These are phyloP conservation scores for Synchiropus splendidus DNA, from an alignment of 2,113 vertebrate species.

Conservation along the genomic window DNA sequence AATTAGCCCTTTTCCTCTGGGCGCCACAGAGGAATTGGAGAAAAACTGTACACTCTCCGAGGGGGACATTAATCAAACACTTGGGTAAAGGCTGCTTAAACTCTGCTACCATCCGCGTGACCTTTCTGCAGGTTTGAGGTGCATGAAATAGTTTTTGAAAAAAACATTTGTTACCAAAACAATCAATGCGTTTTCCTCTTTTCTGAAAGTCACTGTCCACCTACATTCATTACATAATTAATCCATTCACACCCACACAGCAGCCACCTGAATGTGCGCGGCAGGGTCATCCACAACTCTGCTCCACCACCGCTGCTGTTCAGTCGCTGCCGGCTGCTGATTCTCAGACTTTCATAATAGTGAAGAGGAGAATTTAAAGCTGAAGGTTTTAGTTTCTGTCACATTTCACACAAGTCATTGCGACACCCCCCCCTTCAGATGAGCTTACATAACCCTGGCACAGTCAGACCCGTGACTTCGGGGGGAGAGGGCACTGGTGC, in stretches of 20 bases:
- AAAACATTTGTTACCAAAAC: slow-evolving; percentile 19
- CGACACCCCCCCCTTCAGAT: slow-evolving; percentile 2
- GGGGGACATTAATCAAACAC: slow-evolving; percentile 29
- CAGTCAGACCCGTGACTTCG: slow-evolving; percentile 31
- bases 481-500: slow-evolving; percentile 45
- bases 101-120: slow-evolving; percentile 22
- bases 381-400: too few species aligned
- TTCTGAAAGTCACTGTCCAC: slow-evolving; percentile 16
- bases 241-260: slow-evolving; percentile 25
- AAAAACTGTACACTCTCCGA: slow-evolving; percentile 10
- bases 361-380: too few species aligned
- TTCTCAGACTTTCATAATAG: too few species aligned
- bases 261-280: slow-evolving; percentile 25
- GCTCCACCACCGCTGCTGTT: slow-evolving; percentile 21
- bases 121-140: slow-evolving; percentile 31
- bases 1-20: slow-evolving; percentile 32
- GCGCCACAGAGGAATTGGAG: slow-evolving; percentile 20
- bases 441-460: slow-evolving; percentile 36
- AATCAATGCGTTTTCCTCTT: slow-evolving; percentile 20
- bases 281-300: slow-evolving; percentile 35
- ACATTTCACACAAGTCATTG: too few species aligned
- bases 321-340: slow-evolving; percentile 10
- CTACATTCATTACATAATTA: slow-evolving; percentile 49
- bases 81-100: slow-evolving; percentile 44
- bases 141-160: slow-evolving; percentile 22